These are phyloP conservation scores for Parelbella ahira DNA, from an alignment of 2,888 invertebrate species.

Conservation along the genomic window DNA sequence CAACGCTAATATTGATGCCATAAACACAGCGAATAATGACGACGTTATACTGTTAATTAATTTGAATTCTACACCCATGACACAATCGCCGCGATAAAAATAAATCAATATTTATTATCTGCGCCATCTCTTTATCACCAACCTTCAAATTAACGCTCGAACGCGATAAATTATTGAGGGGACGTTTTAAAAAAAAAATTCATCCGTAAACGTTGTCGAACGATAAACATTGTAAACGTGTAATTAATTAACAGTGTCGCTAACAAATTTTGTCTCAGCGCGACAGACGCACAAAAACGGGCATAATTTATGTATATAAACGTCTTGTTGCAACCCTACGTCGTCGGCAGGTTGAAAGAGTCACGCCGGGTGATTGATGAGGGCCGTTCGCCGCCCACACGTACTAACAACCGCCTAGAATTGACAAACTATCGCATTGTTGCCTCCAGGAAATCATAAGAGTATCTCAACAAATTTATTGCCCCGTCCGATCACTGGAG, in stretches of 20 bases:
- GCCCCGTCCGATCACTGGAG: constrained; percentile 35
- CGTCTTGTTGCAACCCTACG: constrained; percentile 50
- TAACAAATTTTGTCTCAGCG: constrained; percentile 68
- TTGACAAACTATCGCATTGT: constrained; percentile 69
- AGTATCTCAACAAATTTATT: constrained; percentile 58
- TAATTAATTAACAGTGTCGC: constrained; percentile 70
- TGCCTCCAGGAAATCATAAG: constrained; percentile 61
- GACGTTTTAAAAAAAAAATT: constrained; percentile 24
- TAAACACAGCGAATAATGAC: constrained; percentile 12
- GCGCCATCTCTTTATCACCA: constrained; percentile 20
- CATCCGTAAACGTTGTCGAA: constrained; percentile 28
- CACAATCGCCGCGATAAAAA: constrained; percentile 11
- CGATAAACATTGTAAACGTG: constrained; percentile 45
- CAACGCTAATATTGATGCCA: constrained; percentile 1
- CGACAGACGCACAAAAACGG: constrained; percentile 65
- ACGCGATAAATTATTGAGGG: constrained; percentile 24
- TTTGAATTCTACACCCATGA: constrained; percentile 14
- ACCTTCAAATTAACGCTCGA: constrained; percentile 30
- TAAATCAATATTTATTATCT: constrained; percentile 20
- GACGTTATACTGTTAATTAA: constrained; percentile 20
- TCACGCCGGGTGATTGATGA: constrained; percentile 76
- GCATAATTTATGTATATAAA: constrained; percentile 59
- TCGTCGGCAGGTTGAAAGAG: constrained; percentile 77
- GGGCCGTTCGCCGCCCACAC: constrained; percentile 60
- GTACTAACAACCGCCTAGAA: constrained; percentile 64